A percentile compares a stretch with the other conserved stretches of the same genome.
phyloP scores from a whole-genome alignment of 2,888 invertebrate genomes.

The Linnaemya vulpina region DNA sequence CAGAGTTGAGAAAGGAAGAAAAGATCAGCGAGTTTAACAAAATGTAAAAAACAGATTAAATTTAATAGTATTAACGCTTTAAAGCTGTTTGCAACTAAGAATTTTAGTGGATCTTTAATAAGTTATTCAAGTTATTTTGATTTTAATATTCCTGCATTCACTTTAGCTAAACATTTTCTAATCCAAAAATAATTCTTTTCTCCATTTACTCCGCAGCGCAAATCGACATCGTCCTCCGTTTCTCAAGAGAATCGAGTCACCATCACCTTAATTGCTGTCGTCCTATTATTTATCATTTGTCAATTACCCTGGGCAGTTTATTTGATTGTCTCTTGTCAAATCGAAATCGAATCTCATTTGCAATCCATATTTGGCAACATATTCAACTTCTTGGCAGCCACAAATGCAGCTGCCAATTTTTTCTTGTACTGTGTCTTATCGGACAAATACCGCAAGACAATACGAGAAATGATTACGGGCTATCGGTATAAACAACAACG shows the following conservation, averaged over 20 bases:
- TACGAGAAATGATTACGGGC: slow-evolving; percentile 81
- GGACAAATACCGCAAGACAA: slow-evolving; percentile 88
- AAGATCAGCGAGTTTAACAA: too few relatives aligned
- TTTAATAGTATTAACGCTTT: too few relatives aligned
- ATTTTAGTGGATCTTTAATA: neutral
- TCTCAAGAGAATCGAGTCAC: slow-evolving; percentile 89
- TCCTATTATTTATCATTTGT: slow-evolving; percentile 89
- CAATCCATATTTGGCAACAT: slow-evolving; percentile 87
- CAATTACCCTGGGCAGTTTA: slow-evolving; percentile 89
- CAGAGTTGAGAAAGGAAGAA: too few relatives aligned
- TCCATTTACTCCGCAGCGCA: slow-evolving; percentile 78
- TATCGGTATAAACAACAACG: slow-evolving; percentile 77
- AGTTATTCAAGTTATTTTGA: neutral
- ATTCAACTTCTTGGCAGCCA: slow-evolving; percentile 87
- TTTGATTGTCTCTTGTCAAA: slow-evolving; percentile 78
- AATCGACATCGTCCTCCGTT: slow-evolving; percentile 81
- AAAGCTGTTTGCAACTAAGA: too few relatives aligned
- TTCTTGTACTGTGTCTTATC: slow-evolving; percentile 90
- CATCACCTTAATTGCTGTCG: slow-evolving; percentile 89
- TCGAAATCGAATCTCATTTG: slow-evolving; percentile 73
- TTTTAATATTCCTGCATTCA: neutral
- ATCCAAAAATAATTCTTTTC: slow-evolving; percentile 7
- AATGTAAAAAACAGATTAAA: too few relatives aligned
- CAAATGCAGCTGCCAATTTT: slow-evolving; percentile 91
- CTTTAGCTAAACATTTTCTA: neutral